phyloP scores from a whole-genome alignment of 2,113 vertebrate genomes.

The Antigone vipio region DNA sequence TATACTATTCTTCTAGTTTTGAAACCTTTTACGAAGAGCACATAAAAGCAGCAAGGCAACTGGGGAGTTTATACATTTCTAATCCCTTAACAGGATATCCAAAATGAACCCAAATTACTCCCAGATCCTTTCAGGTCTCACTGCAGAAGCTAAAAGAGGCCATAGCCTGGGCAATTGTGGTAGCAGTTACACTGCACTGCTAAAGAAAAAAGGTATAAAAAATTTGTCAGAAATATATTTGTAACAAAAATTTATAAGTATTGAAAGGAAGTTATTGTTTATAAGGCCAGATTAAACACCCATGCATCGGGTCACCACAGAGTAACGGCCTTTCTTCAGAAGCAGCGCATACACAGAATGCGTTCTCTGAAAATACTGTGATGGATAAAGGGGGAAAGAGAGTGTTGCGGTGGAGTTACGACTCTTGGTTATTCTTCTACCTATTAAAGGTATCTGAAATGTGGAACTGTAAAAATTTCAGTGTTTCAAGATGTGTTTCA shows the following conservation, averaged over 20 bases:
- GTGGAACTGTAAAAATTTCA: not conserved
- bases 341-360: not conserved
- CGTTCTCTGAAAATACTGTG: not conserved
- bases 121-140: constrained; percentile 50
- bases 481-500: not conserved
- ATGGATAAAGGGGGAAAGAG: not conserved
- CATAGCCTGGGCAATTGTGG: not conserved
- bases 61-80: constrained; percentile 41
- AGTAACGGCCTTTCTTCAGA: not conserved
- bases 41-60: constrained; percentile 65
- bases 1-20: constrained; percentile 55
- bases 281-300: not conserved
- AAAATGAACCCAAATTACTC: constrained; percentile 64
- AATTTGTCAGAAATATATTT: constrained; percentile 17
- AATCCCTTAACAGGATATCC: constrained; percentile 54
- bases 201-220: not conserved
- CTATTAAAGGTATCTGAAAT: not conserved
- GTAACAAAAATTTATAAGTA: not conserved
- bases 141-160: not conserved
- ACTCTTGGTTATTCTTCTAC: not conserved
- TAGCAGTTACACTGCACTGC: not conserved
- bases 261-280: not conserved
- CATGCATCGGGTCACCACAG: rapidly evolving
- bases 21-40: constrained; percentile 59
- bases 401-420: not conserved